Percentiles rank a stretch among this genome's conserved stretches.
These are phyloP conservation scores for Bombus sibiricus DNA, from an alignment of 1,140 invertebrate species.

Conservation along the genomic window DNA sequence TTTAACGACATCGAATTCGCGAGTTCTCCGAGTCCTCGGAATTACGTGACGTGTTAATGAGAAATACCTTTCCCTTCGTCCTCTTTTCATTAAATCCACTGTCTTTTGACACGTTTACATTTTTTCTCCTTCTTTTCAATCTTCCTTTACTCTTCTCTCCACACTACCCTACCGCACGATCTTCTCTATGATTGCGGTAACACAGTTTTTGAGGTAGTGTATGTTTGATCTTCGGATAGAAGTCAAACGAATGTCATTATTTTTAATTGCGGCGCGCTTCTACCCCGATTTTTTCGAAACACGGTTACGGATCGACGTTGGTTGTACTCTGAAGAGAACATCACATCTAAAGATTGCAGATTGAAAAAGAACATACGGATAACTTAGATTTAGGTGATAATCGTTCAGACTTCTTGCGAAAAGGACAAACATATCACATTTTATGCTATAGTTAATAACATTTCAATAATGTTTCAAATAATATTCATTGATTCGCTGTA, in stretches of 20 bases:
- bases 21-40: not conserved
- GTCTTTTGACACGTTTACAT: not conserved
- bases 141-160: not conserved
- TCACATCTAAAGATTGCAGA: not conserved
- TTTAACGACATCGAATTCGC: constrained; percentile 16
- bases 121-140: not conserved
- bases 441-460: too few species aligned
- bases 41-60: constrained; percentile 37
- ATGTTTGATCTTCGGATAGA: constrained; percentile 46
- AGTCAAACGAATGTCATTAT: constrained; percentile 60
- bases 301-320: constrained; percentile 12
- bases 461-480: not conserved
- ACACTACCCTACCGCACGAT: not conserved
- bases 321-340: not conserved
- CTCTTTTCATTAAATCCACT: constrained; percentile 17
- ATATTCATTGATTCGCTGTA: not conserved
- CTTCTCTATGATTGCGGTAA: constrained; percentile 5
- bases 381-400: not conserved
- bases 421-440: not conserved
- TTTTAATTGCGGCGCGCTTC: constrained; percentile 51
- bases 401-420: not conserved
- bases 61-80: not conserved
- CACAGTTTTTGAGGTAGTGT: constrained; percentile 2
- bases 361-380: not conserved
- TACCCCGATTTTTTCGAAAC: constrained; percentile 33